Conservation (phyloP, 2,797 vertebrate genomes). For the Adelosebastes latens region DNA sequence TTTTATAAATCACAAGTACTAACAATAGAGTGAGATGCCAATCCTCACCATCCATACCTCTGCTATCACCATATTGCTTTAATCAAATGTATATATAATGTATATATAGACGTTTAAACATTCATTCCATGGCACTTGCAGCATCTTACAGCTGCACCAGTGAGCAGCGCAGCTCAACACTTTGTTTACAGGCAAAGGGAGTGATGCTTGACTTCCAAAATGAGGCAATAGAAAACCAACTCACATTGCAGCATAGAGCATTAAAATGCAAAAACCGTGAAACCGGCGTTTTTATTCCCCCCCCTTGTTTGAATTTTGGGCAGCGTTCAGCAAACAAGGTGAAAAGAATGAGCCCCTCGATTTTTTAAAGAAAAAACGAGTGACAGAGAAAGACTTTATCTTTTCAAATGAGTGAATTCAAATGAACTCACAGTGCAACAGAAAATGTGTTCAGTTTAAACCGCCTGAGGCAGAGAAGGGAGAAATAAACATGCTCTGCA, state of each 20-base stretch:
- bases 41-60: background rate
- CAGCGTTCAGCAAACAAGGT: slow-evolving; percentile 66
- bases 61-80: background rate
- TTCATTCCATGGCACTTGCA: slow-evolving; percentile 7
- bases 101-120: background rate
- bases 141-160: slow-evolving; percentile 20
- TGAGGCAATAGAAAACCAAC: slow-evolving; percentile 63
- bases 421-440: slow-evolving; percentile 67
- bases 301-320: slow-evolving; percentile 62
- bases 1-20: background rate
- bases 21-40: background rate
- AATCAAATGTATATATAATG: background rate
- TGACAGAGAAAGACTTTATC: slow-evolving; percentile 68
- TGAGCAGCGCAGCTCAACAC: slow-evolving; percentile 17
- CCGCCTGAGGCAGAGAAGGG: slow-evolving; percentile 52
- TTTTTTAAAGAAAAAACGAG: slow-evolving; percentile 18
- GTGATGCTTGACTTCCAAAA: slow-evolving; percentile 43
- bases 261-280: slow-evolving; percentile 61
- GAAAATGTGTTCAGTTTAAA: slow-evolving; percentile 72
- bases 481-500: slow-evolving; percentile 70
- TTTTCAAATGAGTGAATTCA: slow-evolving; percentile 77
- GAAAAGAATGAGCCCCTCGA: slow-evolving; percentile 58
- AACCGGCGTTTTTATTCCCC: slow-evolving; percentile 43
- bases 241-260: slow-evolving; percentile 45
- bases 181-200: slow-evolving; percentile 59